Evolutionary conservation across 1,140 invertebrate species (phyloP), one percentile per base, ranked within the genome.

Genomic region (Meloidogyne floridensis): DNA sequence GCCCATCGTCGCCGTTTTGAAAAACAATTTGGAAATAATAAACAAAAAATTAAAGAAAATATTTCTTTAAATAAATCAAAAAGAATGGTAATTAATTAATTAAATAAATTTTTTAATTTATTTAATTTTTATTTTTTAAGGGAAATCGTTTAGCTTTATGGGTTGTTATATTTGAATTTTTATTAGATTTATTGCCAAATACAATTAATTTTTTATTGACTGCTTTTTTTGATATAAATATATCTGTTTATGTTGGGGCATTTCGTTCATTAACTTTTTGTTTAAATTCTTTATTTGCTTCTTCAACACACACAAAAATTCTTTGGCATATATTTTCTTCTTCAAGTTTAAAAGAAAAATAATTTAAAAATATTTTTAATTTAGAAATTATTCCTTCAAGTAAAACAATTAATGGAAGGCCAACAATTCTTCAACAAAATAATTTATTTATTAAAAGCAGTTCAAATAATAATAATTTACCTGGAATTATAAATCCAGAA

Each of bases 191-290:
- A 69, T 20, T 81, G 47, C 80, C 80, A 32, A 81, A 77, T 75
- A 43, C 80, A 9, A 65, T 74, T 70, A 81, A 81, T 71, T 74
- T 81, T 51, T 18, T 81, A 20, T 18, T 81, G 18, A 81, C 80
- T 43, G 72, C 80, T 74, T 81, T 73, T 20, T 51, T 59, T 43
- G 56, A 81, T 47, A 74, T 81, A 69, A 81, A 81, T 70, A 69
- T 81, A 20, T 81, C 80, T 32, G 69, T 73, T 32, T 81, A 81
- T 47, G 80, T 81, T 59, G 80, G 80, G 15, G 80, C 80, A 11
- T 81, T 81, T 75, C 80, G 80, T 69, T 81, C 80, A 65, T 47
- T 81, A 54, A 81, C 80, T 9, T 81, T 69, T 69, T 72, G 47
- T 51, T 15, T 51, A 4, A 32, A 76, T 18, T 18, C 80, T 9